Percentiles rank a stretch among this genome's conserved stretches.
Conservation (phyloP, 2,113 vertebrate genomes). For the Lates calcarifer region DNA sequence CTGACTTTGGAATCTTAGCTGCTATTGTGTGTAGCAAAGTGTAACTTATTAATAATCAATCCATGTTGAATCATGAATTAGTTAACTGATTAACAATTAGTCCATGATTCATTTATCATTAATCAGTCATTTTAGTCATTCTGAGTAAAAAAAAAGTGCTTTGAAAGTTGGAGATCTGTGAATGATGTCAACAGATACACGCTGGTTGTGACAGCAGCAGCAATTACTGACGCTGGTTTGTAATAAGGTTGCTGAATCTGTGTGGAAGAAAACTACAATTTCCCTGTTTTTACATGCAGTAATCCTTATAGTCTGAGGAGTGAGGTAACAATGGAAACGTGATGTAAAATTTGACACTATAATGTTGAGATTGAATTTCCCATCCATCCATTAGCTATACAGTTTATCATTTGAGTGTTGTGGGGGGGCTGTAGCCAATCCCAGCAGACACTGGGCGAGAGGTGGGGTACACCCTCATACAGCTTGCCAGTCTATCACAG, state of each 20-base stretch:
- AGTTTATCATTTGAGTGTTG: too few relatives aligned
- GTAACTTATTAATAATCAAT: not conserved
- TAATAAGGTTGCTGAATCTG: not conserved
- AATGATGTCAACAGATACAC: not conserved
- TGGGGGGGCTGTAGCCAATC: too few relatives aligned
- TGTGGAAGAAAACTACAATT: constrained; percentile 9
- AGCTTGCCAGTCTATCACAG: too few relatives aligned
- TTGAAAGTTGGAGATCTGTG: not conserved
- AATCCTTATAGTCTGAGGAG: not conserved
- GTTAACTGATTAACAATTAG: not conserved
- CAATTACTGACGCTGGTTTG: not conserved
- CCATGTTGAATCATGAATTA: not conserved
- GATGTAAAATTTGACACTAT: not conserved
- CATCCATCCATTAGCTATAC: too few relatives aligned
- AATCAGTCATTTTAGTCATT: not conserved
- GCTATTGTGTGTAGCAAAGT: not conserved
- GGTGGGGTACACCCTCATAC: too few relatives aligned
- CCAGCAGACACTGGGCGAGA: too few relatives aligned
- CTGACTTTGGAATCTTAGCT: constrained; percentile 10
- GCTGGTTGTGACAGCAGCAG: not conserved
- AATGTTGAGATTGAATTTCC: not conserved
- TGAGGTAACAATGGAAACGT: not conserved
- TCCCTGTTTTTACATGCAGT: not conserved
- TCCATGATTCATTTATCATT: not conserved
- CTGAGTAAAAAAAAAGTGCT: not conserved